These are phyloP conservation scores for Limnephilus lunatus DNA, from an alignment of 2,888 invertebrate genomes.

Conservation along the genomic window DNA sequence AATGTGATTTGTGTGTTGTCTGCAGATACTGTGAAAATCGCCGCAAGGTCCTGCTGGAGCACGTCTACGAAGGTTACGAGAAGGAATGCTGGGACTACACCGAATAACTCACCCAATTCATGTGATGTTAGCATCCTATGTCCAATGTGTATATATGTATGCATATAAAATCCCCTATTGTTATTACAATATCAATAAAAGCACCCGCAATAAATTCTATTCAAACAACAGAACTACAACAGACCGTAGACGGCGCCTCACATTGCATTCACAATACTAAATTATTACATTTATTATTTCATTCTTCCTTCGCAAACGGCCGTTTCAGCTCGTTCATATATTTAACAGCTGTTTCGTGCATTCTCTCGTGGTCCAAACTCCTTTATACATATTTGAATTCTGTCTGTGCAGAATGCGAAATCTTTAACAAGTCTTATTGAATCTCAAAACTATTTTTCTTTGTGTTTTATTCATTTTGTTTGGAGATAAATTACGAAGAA, in stretches of 20 bases:
- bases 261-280: not conserved
- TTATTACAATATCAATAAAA: conserved; percentile 45
- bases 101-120: conserved; percentile 78
- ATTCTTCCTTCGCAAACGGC: not conserved
- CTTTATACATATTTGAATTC: not conserved
- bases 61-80: conserved; percentile 99
- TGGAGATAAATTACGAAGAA: not conserved
- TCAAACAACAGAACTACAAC: not conserved
- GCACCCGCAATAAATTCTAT: conserved; percentile 49
- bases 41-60: conserved; percentile 95
- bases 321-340: not conserved
- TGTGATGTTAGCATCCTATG: conserved; percentile 51
- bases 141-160: conserved; percentile 59
- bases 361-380: not conserved
- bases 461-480: not conserved
- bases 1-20: conserved; percentile 62
- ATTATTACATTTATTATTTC: not conserved
- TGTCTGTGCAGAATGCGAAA: not conserved
- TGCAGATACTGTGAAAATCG: conserved; percentile 98
- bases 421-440: not conserved
- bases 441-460: not conserved
- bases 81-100: conserved; percentile 98
- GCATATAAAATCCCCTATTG: conserved; percentile 59
- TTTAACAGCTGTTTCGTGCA: not conserved
- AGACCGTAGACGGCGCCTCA: not conserved